A percentile compares a stretch with the other conserved stretches of the same genome.
These are phyloP conservation scores for Saccopteryx leptura DNA, from an alignment of 2,113 vertebrate species.

Conservation along the genomic window DNA sequence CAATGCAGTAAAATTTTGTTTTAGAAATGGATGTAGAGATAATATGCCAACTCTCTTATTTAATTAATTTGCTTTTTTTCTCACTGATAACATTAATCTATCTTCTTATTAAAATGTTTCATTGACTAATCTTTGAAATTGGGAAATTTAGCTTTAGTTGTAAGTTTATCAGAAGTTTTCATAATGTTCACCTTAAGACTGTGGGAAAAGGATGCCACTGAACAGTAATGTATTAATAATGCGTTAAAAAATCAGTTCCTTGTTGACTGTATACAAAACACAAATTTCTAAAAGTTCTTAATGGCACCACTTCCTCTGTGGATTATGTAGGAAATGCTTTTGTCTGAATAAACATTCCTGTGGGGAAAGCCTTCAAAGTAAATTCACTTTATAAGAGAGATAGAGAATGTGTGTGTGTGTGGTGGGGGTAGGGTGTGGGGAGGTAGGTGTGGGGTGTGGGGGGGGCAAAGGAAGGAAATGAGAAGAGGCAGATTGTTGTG, in stretches of 20 bases:
- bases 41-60: neutral
- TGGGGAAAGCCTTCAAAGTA: slow-evolving; percentile 63
- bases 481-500: neutral
- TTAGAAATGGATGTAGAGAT: slow-evolving; percentile 33
- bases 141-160: slow-evolving; percentile 46
- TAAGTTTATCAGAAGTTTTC: slow-evolving; percentile 51
- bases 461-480: neutral
- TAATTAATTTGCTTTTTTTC: slow-evolving; percentile 4
- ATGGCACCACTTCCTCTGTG: slow-evolving; percentile 73
- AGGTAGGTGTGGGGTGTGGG: neutral
- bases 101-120: slow-evolving; percentile 56
- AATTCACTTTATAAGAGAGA: neutral
- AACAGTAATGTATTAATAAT: slow-evolving; percentile 65
- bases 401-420: neutral
- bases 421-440: neutral
- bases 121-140: slow-evolving; percentile 58
- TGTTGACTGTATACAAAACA: slow-evolving; percentile 69
- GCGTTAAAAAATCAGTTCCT: slow-evolving; percentile 75
- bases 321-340: slow-evolving; percentile 78
- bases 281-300: slow-evolving; percentile 71
- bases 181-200: slow-evolving; percentile 54
- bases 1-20: slow-evolving; percentile 16
- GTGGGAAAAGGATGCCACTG: slow-evolving; percentile 65
- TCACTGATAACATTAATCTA: slow-evolving; percentile 25
- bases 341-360: slow-evolving; percentile 76